Evolutionary conservation across 1,140 invertebrate species (phyloP), one percentile per base, ranked within the genome.

Genomic region (Drosophila trapezifrons): DNA sequence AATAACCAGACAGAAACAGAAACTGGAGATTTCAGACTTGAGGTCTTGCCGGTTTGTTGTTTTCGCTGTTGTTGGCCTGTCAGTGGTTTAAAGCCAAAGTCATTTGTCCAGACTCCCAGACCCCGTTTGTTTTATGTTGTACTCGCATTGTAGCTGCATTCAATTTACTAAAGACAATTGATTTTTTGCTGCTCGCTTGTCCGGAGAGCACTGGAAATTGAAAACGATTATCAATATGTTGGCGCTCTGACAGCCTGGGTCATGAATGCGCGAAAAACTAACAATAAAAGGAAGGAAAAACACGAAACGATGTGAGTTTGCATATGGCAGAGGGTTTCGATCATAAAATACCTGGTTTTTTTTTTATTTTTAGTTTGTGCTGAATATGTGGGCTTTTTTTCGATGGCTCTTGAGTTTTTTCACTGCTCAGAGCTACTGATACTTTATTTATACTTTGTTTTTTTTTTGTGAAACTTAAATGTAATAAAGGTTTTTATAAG

Each of bases 211-310:
- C 43, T 65, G 58, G 58, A 81, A 86, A 78, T 86, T 86, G 78
- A 78, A 86, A 86, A 73, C 82, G 82, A 86, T 87, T 86, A 86
- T 86, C 79, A 86, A 86, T 87, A 86, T 82, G 82, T 79, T 75
- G 35, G 75, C 64, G 42, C 43, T 25, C 66, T 76, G 83, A 67
- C 75, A 87, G 78, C 13, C 71, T 9, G 60, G 35, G 64, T 42
- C 47, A 54, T 59, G 57, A 80, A 58, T 56, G 83, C 82, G 83
- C 82, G 78, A 86, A 86, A 86, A 86, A 73, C 78, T 67, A 86
- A 85, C 77, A 86, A 78, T 73, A 81, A 71, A 66, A 22, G 63
- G 57, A 2, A 32, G 43, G 46, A 67, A 80, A 65, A 82, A 52
- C 43, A 15, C 40, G 7, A 13, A 13, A 54, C 20, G 51, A 32